Percentiles rank a stretch among this genome's conserved stretches.
Conservation (phyloP, 2,113 vertebrate species). For the Lepidothrix coronata region DNA sequence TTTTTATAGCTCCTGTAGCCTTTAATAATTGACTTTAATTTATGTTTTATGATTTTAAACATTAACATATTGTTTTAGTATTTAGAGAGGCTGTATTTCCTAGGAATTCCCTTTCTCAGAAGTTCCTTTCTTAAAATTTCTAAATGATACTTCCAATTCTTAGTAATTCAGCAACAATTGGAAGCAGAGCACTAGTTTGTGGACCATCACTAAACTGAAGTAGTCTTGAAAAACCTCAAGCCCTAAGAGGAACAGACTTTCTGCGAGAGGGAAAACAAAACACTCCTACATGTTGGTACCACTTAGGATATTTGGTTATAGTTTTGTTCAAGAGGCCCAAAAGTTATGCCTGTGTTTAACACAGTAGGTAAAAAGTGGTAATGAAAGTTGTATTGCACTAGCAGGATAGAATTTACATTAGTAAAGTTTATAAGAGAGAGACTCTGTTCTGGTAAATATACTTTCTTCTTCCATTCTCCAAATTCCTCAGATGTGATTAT, state of each 20-base stretch:
- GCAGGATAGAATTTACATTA: neutral
- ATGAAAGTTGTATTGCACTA: neutral
- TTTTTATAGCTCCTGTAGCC: neutral
- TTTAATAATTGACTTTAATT: neutral
- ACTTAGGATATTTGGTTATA: neutral
- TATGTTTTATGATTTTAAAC: neutral
- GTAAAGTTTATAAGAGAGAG: neutral
- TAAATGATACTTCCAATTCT: neutral
- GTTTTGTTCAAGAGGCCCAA: neutral
- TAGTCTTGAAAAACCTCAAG: neutral
- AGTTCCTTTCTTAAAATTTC: constrained; percentile 2
- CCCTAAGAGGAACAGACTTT: neutral
- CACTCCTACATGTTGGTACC: fast-evolving
- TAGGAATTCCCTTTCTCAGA: neutral
- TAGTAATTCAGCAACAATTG: constrained; percentile 3
- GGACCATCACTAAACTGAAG: neutral
- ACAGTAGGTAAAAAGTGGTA: neutral
- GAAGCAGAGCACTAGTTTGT: neutral
- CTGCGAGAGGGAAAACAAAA: neutral
- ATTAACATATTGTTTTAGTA: neutral
- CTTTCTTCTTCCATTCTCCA: neutral
- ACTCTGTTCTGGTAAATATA: neutral
- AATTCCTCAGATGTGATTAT: neutral
- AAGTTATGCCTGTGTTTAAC: neutral
- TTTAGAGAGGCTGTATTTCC: neutral